Conservation (phyloP, 2,113 vertebrate genomes). For the Muscicapa adusta region DNA sequence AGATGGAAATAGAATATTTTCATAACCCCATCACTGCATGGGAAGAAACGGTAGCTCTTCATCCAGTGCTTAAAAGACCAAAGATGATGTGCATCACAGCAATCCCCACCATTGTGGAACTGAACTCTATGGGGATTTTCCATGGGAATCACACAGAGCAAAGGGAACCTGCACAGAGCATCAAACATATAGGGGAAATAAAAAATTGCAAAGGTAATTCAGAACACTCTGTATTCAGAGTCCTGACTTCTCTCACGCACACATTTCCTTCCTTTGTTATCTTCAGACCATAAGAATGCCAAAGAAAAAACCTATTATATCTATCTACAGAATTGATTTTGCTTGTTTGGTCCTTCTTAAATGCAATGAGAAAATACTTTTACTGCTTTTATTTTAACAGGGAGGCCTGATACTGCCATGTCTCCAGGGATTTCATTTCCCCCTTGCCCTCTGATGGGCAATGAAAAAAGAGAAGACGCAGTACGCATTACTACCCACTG, state of each 20-base stretch:
- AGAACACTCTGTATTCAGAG: neutral
- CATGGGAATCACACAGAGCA: neutral
- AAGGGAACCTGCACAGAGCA: neutral
- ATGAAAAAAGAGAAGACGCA: neutral
- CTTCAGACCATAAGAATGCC: neutral
- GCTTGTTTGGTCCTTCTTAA: neutral
- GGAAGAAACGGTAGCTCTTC: neutral
- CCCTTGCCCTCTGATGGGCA: neutral
- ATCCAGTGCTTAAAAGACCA: neutral
- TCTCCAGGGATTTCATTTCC: neutral
- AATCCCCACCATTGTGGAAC: neutral
- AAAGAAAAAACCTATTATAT: neutral
- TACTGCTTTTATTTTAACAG: neutral
- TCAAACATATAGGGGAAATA: neutral
- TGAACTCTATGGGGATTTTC: neutral
- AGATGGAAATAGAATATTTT: neutral
- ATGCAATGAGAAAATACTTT: neutral
- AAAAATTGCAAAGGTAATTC: neutral
- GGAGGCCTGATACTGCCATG: neutral
- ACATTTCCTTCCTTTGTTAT: neutral
- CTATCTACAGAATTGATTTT: neutral
- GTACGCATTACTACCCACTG: neutral
- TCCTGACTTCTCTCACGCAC: neutral
- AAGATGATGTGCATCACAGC: neutral
- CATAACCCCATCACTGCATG: neutral